These are phyloP conservation scores for Plutella xylostella DNA, from an alignment of 2,888 invertebrate genomes.

Conservation along the genomic window DNA sequence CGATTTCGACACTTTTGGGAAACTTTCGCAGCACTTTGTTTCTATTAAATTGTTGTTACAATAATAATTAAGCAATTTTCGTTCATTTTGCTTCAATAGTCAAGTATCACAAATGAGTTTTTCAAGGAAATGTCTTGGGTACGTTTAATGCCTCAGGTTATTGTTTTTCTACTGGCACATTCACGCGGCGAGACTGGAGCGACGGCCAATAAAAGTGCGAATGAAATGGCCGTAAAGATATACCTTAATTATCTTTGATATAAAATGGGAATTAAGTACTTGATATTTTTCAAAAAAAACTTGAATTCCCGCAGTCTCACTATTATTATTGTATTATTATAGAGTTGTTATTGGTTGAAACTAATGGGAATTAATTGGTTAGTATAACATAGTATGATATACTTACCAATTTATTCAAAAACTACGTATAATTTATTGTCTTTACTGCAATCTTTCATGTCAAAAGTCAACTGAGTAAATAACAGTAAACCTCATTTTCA, in stretches of 20 bases:
- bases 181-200: constrained; percentile 17
- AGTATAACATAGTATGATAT: too few relatives aligned
- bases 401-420: too few relatives aligned
- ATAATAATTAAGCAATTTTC: too few relatives aligned
- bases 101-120: constrained; percentile 4
- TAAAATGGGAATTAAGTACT: too few relatives aligned
- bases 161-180: constrained; percentile 25
- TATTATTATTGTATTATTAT: too few relatives aligned
- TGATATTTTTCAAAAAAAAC: too few relatives aligned
- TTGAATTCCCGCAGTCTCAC: too few relatives aligned
- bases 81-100: constrained; percentile 15
- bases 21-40: constrained; percentile 26
- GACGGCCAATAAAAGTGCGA: constrained; percentile 35
- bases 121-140: constrained; percentile 15
- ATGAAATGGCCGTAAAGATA: constrained; percentile 37
- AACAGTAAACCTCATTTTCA: constrained; percentile 70
- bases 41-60: constrained; percentile 25
- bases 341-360: too few relatives aligned
- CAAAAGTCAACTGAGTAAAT: constrained; percentile 60
- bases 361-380: too few relatives aligned
- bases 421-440: too few relatives aligned
- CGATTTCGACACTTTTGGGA: constrained; percentile 32
- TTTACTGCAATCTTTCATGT: constrained; percentile 28
- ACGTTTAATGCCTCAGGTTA: constrained; percentile 34
- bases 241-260: too few relatives aligned